Evolutionary conservation across 2,113 vertebrate genomes (phyloP), one percentile per base, ranked within the genome.

Genomic region (Pipa parva): DNA sequence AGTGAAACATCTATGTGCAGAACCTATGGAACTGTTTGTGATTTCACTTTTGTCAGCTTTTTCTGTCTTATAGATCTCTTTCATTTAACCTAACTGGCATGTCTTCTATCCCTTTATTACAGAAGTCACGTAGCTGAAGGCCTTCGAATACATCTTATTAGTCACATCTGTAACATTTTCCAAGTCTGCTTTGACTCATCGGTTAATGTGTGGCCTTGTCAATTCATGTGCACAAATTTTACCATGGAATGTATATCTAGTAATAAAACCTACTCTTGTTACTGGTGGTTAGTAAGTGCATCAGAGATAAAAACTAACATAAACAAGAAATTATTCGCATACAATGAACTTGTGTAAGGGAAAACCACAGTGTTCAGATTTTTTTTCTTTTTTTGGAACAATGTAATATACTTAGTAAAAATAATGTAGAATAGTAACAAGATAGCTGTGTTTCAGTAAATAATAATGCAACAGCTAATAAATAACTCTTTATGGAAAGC

Each of bases 231-330:
- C 55, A 52, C 24, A 48, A 28, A 21, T 49, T 22, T 49, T 22
- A 49, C 21, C 18, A 22, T 49, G 46, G 46, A 49, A 49, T 49
- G 46, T 49, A 49, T 49, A 49, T 49, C 21, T 13, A 7, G 12
- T 49, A 24, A 49, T 49, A 22, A 42, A 66, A 48, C 17, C 39
- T 10, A 37, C 45, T 37, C 28, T 20, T 27, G 17, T 67, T 59
- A 59, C 55, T 36, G 31, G 64, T 31, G 42, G 55, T 59, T 51
- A 59, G 63, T 65, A 65, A 65, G 63, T 65, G 52, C 63, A 57
- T 65, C 55, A 46, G 27, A 65, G 63, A 65, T 65, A 65, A 65
- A 26, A 59, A 45, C 54, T 37, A 58, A 48, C 13, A 59, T 67
- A 67, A 67, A 67, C 64, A 67, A 7, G 9, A 29, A 27, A 45